Base-by-base conservation (phyloP, 2,797 vertebrate species). In the Limosa lapponica region DNA sequence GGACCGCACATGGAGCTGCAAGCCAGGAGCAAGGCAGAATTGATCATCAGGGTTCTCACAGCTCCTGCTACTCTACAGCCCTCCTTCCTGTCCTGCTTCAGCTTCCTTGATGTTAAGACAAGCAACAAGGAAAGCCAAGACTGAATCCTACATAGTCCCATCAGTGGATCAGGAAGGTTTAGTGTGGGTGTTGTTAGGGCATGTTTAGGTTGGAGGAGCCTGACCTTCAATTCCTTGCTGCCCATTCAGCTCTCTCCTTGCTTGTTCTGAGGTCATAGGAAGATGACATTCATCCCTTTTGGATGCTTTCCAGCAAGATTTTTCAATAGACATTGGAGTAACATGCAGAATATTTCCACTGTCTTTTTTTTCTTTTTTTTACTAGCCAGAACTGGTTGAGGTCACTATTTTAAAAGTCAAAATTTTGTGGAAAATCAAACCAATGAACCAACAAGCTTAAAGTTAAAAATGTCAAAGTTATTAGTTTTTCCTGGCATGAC, bases 81-180 rank as follows among this genome's bases (percentile, higher is more conserved):
- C 19, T 81, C 61, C 61, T 70, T 39, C 58, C 30, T 39, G 3
- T 17, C 39, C n/a, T 43, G 7, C 2, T 25, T 58, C 61, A 23
- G 11, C 37, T 44, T 19, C 46, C 46, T 16, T 9, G 7, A 13
- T 1, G 3, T 11, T 48, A 5, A 44, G 8, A 36, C 5, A 27
- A 65, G 10, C 13, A 44, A 57, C 13, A 16, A 11, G 32, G 34
- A 46, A 13, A 67, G 30, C 16, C 73, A 36, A 51, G 57, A 3
- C 24, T 57, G 36, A 25, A 3, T 16, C 32, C 74, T 23, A 4
- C 10, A 1, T 0, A 0, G 19, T 2, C 10, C 18, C 44, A 30
- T 11, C 43, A 14, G 1, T 10, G 34, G n/a, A 4, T 4, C 13
- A 15, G 39, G n/a, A 10, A 24, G 25, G 28, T 6, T 61, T 34